These are phyloP conservation scores for Eriocheir sinensis DNA, from an alignment of 1,140 invertebrate species.

Conservation along the genomic window DNA sequence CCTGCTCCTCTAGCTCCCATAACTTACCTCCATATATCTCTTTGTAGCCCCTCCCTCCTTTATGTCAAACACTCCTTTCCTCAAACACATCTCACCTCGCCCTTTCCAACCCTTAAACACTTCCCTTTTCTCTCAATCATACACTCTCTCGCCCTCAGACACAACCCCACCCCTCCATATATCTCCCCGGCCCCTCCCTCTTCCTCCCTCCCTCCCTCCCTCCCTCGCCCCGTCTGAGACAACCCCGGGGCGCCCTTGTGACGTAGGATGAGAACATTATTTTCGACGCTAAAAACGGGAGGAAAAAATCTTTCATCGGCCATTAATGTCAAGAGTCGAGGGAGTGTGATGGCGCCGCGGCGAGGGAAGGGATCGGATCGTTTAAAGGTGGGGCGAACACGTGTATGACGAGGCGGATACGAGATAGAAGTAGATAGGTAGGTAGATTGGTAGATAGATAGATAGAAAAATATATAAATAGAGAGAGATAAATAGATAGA, in stretches of 20 bases:
- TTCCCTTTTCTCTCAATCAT: too few species aligned
- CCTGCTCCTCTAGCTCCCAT: too few species aligned
- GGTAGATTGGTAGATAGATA: background rate
- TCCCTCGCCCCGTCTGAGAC: background rate
- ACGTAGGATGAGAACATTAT: background rate
- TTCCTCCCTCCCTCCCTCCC: background rate
- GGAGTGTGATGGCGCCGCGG: background rate
- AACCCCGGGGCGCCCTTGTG: background rate
- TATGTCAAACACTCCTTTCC: too few species aligned
- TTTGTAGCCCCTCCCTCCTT: too few species aligned
- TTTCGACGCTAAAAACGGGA: background rate
- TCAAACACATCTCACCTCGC: too few species aligned
- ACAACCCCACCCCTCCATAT: too few species aligned
- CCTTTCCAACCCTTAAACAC: too few species aligned
- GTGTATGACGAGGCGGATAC: background rate
- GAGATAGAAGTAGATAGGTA: too few species aligned
- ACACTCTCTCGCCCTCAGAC: too few species aligned
- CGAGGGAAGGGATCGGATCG: background rate
- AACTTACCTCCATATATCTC: too few species aligned
- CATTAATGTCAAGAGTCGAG: slow-evolving; percentile 1
- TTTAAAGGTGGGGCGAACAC: background rate
- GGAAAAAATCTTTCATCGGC: background rate
- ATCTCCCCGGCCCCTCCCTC: background rate
- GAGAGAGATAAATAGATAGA: background rate
- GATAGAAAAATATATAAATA: background rate